Evolutionary conservation across 2,888 invertebrate genomes (phyloP).

Genomic region (Erebia epiphron): DNA sequence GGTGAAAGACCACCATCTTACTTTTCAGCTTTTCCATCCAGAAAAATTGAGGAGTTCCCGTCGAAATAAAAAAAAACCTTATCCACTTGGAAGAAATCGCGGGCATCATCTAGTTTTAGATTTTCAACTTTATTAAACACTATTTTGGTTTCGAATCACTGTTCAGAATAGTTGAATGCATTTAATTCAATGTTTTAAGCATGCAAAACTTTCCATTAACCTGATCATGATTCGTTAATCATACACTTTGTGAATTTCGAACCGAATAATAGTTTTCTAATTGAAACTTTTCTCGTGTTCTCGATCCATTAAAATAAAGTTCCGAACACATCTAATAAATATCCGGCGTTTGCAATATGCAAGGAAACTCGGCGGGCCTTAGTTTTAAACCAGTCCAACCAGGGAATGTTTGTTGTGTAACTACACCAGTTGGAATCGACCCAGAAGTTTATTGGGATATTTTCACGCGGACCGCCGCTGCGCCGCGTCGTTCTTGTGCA

Average conservation of each 20-base stretch:
- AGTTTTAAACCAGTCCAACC: constrained; percentile 35
- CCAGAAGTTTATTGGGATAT: constrained; percentile 30
- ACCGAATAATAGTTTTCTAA: constrained; percentile 25
- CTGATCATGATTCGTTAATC: neutral
- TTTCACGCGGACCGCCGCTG: neutral
- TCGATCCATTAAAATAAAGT: constrained; percentile 32
- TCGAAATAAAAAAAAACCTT: too few species aligned
- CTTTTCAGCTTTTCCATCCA: too few species aligned
- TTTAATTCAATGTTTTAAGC: too few species aligned
- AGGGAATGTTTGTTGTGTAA: constrained; percentile 30
- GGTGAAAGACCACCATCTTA: too few species aligned
- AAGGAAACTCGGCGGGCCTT: constrained; percentile 36
- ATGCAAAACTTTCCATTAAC: neutral
- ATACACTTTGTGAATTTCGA: neutral
- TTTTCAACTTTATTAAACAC: too few species aligned
- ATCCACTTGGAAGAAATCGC: too few species aligned
- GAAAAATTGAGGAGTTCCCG: too few species aligned
- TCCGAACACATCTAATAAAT: constrained; percentile 41
- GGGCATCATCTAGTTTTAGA: too few species aligned
- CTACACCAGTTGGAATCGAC: constrained; percentile 33
- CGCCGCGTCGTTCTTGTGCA: too few species aligned
- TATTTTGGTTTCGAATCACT: too few species aligned
- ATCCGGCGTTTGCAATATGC: constrained; percentile 41
- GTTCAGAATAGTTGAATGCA: too few species aligned
- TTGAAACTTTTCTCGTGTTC: constrained; percentile 33